Base-by-base conservation (phyloP, 1,140 invertebrate species). In the Zelostemma sp. region DNA sequence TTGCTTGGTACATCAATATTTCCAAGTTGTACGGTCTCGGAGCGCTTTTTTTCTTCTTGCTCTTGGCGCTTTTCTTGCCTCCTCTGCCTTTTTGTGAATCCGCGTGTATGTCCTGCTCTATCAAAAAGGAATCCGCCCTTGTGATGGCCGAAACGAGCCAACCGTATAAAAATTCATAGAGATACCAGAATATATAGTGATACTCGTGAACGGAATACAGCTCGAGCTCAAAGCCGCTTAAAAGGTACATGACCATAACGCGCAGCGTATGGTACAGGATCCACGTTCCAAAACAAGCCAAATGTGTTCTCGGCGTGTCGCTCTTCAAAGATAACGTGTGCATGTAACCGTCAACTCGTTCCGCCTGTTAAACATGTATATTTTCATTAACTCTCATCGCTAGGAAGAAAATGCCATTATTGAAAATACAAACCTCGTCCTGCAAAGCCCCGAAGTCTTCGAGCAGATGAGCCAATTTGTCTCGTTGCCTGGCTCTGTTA, bases 121-220 rank as follows among this genome's bases (percentile, higher is more conserved):
- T 84, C 19, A 95, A 84, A 70, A 95, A 92, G 15, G 90, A 92
- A 76, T 97, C 95, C 0, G 97, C 97, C 70, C 96, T 88, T 1
- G 92, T 93, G 31, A 98, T 86, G 0, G 96, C 94, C 0, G 95
- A 97, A 1, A 96, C 91, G 19, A 98, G 84, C 94, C 96, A 98
- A 6, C 94, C 94, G 80, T 96, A 98, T 1, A 99, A 86, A 83
- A 97, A 95, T 86, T 99, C 96, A 84, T 96, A 96, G 17, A 98
- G 85, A 84, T 99, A 98, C 95, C 95, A 97, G 86, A 92, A 97
- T 66, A 97, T 93, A 78, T 97, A 99, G 74, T 97, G 92, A 85
- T 95, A 98, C 86, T 99, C 97, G 80, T 98, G 96, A n/a, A 93
- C 91, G 38, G 95, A 95, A 86, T 98, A 99, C 0, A 99, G 85